Percentiles rank a stretch among this genome's conserved stretches.
Evolutionary conservation across 1,140 invertebrate genomes (phyloP).

Genomic region (Drosophila saltans): DNA sequence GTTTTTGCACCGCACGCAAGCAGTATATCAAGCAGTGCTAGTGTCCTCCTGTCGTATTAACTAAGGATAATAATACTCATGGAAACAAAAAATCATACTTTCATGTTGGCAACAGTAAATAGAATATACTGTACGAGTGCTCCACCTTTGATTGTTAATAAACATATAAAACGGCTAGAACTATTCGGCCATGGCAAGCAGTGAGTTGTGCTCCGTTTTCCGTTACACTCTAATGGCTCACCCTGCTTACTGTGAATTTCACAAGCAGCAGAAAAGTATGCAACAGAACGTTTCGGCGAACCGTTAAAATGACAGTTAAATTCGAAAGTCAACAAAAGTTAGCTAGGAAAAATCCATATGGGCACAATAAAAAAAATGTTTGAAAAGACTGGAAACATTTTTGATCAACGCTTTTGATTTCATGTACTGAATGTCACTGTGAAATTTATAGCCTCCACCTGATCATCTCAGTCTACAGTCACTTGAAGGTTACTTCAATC

Average conservation of each 20-base stretch:
- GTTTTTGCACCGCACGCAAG: too few species aligned
- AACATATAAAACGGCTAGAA: too few species aligned
- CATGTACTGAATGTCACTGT: background rate
- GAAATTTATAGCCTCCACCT: background rate
- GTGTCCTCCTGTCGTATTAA: too few species aligned
- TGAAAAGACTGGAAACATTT: too few species aligned
- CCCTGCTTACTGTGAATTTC: background rate
- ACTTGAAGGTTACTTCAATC: conserved; percentile 52
- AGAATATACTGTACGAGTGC: too few species aligned
- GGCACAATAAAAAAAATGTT: background rate
- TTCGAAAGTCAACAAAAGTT: background rate
- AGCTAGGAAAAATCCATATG: background rate
- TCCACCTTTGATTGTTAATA: too few species aligned
- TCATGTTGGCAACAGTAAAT: too few species aligned
- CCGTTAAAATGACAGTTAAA: background rate
- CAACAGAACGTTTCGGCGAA: background rate
- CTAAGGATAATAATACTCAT: too few species aligned
- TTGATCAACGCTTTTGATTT: too few species aligned
- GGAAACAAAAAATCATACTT: too few species aligned
- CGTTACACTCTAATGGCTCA: background rate
- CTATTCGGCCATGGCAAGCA: background rate
- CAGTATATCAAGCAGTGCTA: too few species aligned
- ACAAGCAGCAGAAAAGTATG: conserved; percentile 2
- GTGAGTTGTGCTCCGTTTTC: background rate
- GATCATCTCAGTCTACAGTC: background rate